Conservation (phyloP, 2,113 vertebrate genomes). For the Scomber scombrus region DNA sequence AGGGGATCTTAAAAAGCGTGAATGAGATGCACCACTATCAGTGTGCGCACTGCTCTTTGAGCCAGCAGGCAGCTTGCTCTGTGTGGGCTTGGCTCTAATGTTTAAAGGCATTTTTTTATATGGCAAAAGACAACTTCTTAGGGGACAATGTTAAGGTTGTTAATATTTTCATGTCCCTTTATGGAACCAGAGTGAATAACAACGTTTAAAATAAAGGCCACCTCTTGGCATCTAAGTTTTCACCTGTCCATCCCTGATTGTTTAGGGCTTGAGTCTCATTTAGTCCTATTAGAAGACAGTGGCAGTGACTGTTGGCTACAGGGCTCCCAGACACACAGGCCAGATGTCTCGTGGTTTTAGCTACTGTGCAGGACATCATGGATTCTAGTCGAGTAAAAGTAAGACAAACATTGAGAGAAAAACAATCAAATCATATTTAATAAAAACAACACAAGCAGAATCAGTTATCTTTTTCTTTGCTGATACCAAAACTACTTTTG, state of each 20-base stretch:
- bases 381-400: slow-evolving; percentile 54
- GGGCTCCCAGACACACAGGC: slow-evolving; percentile 46
- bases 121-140: slow-evolving; percentile 47
- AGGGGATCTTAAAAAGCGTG: slow-evolving; percentile 90
- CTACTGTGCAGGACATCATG: slow-evolving; percentile 66
- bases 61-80: slow-evolving; percentile 88
- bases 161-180: slow-evolving; percentile 42
- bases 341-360: slow-evolving; percentile 57
- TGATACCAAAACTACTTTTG: too few species aligned
- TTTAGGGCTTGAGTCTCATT: slow-evolving; percentile 37
- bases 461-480: not conserved
- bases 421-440: not conserved
- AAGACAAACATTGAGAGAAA: slow-evolving; percentile 19
- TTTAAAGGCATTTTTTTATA: slow-evolving; percentile 78
- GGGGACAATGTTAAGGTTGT: slow-evolving; percentile 36
- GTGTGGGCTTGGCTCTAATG: slow-evolving; percentile 74
- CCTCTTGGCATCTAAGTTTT: slow-evolving; percentile 56
- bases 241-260: slow-evolving; percentile 57
- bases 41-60: slow-evolving; percentile 88
- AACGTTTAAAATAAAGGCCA: slow-evolving; percentile 59
- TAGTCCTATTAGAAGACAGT: slow-evolving; percentile 29
- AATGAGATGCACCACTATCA: slow-evolving; percentile 89
- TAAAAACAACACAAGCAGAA: not conserved
- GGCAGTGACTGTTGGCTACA: slow-evolving; percentile 45
- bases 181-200: slow-evolving; percentile 14